Base-by-base conservation (phyloP, 2,113 vertebrate species). In the human region DNA sequence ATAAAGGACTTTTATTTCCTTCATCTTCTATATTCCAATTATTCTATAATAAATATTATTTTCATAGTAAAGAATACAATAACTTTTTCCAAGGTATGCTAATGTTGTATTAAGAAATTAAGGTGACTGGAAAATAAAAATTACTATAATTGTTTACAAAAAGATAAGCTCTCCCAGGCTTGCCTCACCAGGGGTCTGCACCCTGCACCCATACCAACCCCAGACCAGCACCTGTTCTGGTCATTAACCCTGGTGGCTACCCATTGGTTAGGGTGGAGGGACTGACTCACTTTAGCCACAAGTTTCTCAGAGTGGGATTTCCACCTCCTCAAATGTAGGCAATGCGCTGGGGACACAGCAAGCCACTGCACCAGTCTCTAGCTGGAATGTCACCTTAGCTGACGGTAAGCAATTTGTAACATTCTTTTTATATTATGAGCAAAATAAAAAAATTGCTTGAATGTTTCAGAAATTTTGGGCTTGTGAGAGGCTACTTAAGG, bases 1-100 rank as follows among this genome's bases (percentile, higher is more conserved):
- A 89, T 86, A 84, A 84, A 76, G 22, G n/a, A 64, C 82, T 93
- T 75, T 89, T 91, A 79, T 96, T 91, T 92, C 80, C 52, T 25
- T 93, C 48, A 81, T 27, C 50, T 32, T 89, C 40, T 61, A 38
- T 72, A 75, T 91, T 81, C 30, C 30, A 78, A 25, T 94, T 75
- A 85, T 85, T 92, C 43, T 70, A 73, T 9, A 78, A 35, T 86
- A 25, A 76, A 16, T 76, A 8, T 92, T 17, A 94, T 82, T 93
- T 93, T 93, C 23, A 57, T 83, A 78, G 48, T 93, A 92, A 92
- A 95, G 90, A 89, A 76, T 73, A 55, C 3, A 96, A 45, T 72
- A 40, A 94, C 43, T 92, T 97, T 83, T 89, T 76, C 43, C 0
- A 45, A 78, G 90, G 68, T 89, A 88, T 12, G 8, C 48, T 38